Base-by-base conservation (phyloP, 2,888 invertebrate species). In the Villa cingulata region DNA sequence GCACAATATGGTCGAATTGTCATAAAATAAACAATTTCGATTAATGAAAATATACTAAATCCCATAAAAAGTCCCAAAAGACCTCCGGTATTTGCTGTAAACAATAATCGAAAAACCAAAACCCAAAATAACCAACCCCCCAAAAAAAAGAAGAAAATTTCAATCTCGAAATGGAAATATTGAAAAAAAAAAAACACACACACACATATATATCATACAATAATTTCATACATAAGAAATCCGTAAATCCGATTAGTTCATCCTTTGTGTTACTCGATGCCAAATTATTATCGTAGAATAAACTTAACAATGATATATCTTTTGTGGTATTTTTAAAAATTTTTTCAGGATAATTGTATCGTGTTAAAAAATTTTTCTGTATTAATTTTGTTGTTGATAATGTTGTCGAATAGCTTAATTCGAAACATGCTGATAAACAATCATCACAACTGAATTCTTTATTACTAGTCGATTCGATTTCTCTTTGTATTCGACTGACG, bases 221-320 rank as follows among this genome's bases (percentile, higher is more conserved):
- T 16, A n/a, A 41, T 29, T n/a, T 53, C 82, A 78, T 70, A 86
- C 86, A 85, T 44, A 86, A 65, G 65, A 86, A 84, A 66, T 87
- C 86, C 0, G 86, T 81, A 43, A 85, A 78, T 39, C 86, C 86
- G 60, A 84, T 85, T 46, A 86, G 74, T 64, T 85, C 84, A 42
- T 80, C 83, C 66, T 86, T 85, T 2, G 80, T 76, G 56, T 73
- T 77, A 55, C 81, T 78, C 39, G 78, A 75, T 58, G 84, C 86
- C 20, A 80, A 77, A 42, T 78, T 77, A 38, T 80, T 78, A 56
- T 77, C 76, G 60, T 83, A 86, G 62, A 76, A 87, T 57, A 86
- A 76, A 60, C 85, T 83, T 12, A 83, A 70, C 1, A 86, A 70
- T 4, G 84, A 78, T 70, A 85, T 77, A 61, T 84, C 85, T 57